Conservation (phyloP, 2,113 vertebrate species). For the Thinocorus orbignyianus region DNA sequence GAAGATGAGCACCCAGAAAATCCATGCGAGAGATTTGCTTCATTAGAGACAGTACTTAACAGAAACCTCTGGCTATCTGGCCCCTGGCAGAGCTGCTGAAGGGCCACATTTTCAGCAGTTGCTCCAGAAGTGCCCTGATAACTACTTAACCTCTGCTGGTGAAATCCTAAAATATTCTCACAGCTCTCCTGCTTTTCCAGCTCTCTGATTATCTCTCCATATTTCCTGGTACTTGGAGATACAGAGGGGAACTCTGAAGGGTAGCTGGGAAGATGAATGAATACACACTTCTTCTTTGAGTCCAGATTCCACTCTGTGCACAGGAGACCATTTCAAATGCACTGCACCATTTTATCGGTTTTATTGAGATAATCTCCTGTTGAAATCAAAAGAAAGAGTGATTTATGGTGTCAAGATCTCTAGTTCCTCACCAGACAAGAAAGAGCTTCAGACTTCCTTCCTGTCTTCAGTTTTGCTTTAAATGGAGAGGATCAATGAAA, state of each 20-base stretch:
- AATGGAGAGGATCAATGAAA: not conserved
- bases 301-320: not conserved
- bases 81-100: not conserved
- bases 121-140: not conserved
- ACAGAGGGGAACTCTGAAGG: not conserved
- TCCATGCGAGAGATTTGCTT: not conserved
- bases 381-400: not conserved
- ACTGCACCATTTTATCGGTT: not conserved
- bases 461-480: slow-evolving; percentile 23
- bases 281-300: not conserved
- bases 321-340: not conserved
- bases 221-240: not conserved
- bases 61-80: not conserved
- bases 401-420: not conserved
- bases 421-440: not conserved
- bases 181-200: not conserved
- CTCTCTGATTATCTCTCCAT: not conserved
- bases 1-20: not conserved
- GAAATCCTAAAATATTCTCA: not conserved
- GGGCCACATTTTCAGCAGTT: not conserved
- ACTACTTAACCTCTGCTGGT: not conserved
- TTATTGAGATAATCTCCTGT: not conserved
- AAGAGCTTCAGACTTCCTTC: not conserved
- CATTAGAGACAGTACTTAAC: not conserved
- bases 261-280: not conserved